These are phyloP conservation scores for Octomys mimax DNA, from an alignment of 2,797 vertebrate species.

Conservation along the genomic window DNA sequence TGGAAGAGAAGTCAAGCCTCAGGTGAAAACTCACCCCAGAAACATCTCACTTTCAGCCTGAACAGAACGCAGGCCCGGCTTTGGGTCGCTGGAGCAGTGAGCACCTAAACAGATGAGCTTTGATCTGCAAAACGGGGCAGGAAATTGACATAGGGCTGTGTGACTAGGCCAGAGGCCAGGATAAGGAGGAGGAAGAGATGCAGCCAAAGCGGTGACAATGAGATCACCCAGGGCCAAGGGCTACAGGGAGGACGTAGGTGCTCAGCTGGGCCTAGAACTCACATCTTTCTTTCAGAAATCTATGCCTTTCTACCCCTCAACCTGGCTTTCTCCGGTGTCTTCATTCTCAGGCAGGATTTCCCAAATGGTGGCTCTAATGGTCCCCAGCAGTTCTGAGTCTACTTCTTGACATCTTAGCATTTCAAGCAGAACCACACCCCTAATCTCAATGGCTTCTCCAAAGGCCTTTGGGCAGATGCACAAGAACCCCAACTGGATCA, in stretches of 20 bases:
- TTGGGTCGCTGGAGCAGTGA: not conserved
- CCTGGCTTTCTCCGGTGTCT: not conserved
- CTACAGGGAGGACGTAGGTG: not conserved
- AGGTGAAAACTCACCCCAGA: not conserved
- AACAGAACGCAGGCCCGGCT: not conserved
- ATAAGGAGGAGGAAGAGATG: not conserved
- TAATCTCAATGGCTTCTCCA: not conserved
- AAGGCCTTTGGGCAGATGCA: not conserved
- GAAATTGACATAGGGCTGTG: fast-evolving
- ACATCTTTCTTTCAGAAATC: not conserved
- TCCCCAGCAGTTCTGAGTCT: not conserved
- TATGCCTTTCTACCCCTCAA: not conserved
- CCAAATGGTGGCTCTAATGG: fast-evolving
- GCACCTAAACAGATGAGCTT: not conserved
- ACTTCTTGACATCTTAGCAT: not conserved
- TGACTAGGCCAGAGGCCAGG: not conserved
- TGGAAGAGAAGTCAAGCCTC: not conserved
- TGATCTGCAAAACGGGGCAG: not conserved
- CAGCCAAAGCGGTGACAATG: not conserved
- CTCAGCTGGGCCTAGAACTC: not conserved
- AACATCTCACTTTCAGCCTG: not conserved
- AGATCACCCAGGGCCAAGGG: fast-evolving
- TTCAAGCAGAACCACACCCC: not conserved
- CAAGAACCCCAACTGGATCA: not conserved
- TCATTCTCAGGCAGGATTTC: not conserved